Evolutionary conservation across 1,140 invertebrate genomes (phyloP), one percentile per base, ranked within the genome.

Genomic region (Drosophila quadrilineata): DNA sequence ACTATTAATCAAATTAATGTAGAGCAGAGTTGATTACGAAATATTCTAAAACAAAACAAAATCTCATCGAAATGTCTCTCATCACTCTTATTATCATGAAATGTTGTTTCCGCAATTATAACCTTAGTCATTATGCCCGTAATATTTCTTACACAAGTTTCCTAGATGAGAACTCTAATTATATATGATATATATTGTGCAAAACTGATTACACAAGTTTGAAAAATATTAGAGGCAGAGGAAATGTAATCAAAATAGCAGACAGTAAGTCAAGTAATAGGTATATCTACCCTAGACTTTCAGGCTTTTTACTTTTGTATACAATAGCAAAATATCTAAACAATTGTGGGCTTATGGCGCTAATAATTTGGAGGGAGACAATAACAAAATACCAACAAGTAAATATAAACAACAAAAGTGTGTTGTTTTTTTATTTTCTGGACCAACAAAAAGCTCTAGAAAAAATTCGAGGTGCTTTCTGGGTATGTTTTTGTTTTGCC

Each of bases 391-490:
- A 29, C 17, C 5, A 57, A 40, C 9, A 62, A 53, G 35, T 45
- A 5, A 2, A n/a, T 21, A 31, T 46, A 54, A 54, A 36, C 48
- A 43, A 62, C 38, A 35, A 62, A 62, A 16, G n/a, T n/a, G n/a
- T 49, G 17, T 14, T 24, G 14, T 36, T 50, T 6, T 41, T 29
- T 14, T 48, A 26, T 21, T 56, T 17, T 16, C 53, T n/a, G n/a
- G n/a, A n/a, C n/a, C n/a, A n/a, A n/a, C n/a, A 43, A 43, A 26
- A 43, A 41, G 14, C 16, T 41, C 21, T 19, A 0, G 40, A 43
- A 40, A 22, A n/a, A 19, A 54, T 12, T 24, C 53, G 17, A 16
- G 9, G 17, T 57, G 24, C 21, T n/a, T 19, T n/a, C 16, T 40
- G 14, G 21, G 12, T 31, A 16, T 46, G 14, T 26, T 3, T 46